These are phyloP conservation scores for Siderastrea siderea DNA, from an alignment of 92 coral and sea anemone species.

Conservation along the genomic window DNA sequence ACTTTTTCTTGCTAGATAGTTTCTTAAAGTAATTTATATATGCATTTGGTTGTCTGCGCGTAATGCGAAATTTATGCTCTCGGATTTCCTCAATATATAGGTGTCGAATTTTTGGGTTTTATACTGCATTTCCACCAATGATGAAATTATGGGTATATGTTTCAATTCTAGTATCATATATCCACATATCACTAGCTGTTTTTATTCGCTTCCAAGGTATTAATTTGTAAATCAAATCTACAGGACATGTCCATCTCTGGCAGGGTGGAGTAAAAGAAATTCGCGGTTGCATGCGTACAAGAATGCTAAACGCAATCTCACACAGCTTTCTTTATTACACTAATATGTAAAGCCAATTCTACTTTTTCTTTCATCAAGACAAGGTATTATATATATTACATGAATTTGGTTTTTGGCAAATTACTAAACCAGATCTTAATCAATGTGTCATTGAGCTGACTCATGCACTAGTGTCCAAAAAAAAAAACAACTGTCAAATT, in stretches of 20 bases:
- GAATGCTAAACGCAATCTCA: slow-evolving; percentile 28
- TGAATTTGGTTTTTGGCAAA: slow-evolving; percentile 24
- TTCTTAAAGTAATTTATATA: slow-evolving; percentile 5
- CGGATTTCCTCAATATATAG: neutral
- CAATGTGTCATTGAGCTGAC: neutral
- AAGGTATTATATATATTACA: neutral
- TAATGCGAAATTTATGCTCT: slow-evolving; percentile 5
- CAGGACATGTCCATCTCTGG: neutral
- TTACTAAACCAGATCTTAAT: slow-evolving; percentile 20
- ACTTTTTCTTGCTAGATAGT: neutral
- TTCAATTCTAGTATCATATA: slow-evolving; percentile 16
- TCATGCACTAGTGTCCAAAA: neutral
- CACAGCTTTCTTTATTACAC: slow-evolving; percentile 30
- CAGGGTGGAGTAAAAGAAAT: slow-evolving; percentile 9
- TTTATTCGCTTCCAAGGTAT: neutral
- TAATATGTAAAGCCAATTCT: slow-evolving; percentile 37
- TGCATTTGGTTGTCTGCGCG: neutral
- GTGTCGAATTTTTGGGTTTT: slow-evolving; percentile 10
- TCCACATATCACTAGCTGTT: neutral
- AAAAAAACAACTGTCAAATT: slow-evolving; percentile 22
- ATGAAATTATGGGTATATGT: neutral
- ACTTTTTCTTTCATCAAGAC: slow-evolving; percentile 13
- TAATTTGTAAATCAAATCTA: slow-evolving; percentile 14
- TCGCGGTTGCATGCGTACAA: neutral
- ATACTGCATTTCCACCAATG: slow-evolving; percentile 13